These are phyloP conservation scores for Falco biarmicus DNA, from an alignment of 2,797 vertebrate species.

Conservation along the genomic window DNA sequence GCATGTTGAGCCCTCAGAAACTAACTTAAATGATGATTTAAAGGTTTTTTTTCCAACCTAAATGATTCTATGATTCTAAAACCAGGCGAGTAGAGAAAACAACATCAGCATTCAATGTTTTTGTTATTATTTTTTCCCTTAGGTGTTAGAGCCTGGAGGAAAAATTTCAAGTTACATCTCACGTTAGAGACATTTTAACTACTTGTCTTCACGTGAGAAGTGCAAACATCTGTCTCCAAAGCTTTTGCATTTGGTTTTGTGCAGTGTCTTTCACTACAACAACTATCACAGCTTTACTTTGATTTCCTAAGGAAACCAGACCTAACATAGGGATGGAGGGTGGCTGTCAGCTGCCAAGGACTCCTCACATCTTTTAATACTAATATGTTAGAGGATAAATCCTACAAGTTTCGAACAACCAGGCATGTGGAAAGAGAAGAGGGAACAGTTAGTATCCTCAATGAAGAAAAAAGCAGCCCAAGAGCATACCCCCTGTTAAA, in stretches of 20 bases:
- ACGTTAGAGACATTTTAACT: not conserved
- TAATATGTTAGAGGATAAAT: not conserved
- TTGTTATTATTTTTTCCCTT: not conserved
- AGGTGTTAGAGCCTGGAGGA: not conserved
- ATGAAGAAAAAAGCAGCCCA: not conserved
- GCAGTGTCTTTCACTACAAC: not conserved
- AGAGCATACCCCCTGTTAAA: not conserved
- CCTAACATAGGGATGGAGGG: fast-evolving
- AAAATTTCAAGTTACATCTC: not conserved
- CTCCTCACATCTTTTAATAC: not conserved
- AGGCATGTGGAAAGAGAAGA: not conserved
- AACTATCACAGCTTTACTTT: not conserved
- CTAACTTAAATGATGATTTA: not conserved
- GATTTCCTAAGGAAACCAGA: not conserved
- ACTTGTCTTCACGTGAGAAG: not conserved
- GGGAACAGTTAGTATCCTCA: not conserved
- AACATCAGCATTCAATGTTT: not conserved
- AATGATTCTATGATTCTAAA: not conserved
- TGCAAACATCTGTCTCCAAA: not conserved
- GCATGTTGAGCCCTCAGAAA: not conserved
- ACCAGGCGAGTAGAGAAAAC: not conserved
- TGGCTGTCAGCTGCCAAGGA: not conserved
- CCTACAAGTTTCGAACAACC: not conserved
- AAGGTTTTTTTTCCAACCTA: not conserved
- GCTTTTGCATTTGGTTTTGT: not conserved